Evolutionary conservation across 1,140 invertebrate species (phyloP).

Genomic region (Tribolium castaneum): DNA sequence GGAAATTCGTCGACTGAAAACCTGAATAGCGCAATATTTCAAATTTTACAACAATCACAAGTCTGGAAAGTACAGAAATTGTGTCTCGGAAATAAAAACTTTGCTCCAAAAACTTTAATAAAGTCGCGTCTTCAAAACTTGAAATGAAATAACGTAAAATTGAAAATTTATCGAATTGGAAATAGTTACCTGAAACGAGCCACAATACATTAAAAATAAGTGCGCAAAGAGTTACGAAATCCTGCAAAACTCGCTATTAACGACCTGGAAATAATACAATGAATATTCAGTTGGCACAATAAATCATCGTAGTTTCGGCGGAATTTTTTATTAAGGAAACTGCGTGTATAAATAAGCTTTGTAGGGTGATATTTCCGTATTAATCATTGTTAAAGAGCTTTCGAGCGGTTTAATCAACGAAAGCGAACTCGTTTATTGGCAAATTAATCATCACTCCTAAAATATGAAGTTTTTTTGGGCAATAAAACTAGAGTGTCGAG

Average conservation of each 20-base stretch:
- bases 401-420: conserved; percentile 19
- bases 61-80: not conserved
- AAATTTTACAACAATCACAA: not conserved
- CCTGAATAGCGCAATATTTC: not conserved
- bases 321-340: not conserved
- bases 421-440: conserved; percentile 29
- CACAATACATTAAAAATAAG: not conserved
- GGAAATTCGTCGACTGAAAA: not conserved
- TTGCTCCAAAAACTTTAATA: not conserved
- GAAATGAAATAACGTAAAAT: not conserved
- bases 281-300: not conserved
- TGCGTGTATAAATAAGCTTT: conserved; percentile 5
- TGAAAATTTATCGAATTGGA: not conserved
- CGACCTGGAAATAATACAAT: not conserved
- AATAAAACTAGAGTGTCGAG: not conserved
- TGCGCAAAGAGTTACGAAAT: not conserved
- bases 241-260: not conserved
- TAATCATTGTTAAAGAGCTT: conserved; percentile 25
- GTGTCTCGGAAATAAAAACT: not conserved
- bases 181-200: no score
- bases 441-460: conserved; percentile 14
- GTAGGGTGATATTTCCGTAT: conserved; percentile 6
- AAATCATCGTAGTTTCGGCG: not conserved
- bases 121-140: not conserved
- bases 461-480: conserved; percentile 20